Percentiles rank a stretch among this genome's conserved stretches.
phyloP scores from a whole-genome alignment of 1,140 invertebrate species.

The Mercenaria mercenaria region DNA sequence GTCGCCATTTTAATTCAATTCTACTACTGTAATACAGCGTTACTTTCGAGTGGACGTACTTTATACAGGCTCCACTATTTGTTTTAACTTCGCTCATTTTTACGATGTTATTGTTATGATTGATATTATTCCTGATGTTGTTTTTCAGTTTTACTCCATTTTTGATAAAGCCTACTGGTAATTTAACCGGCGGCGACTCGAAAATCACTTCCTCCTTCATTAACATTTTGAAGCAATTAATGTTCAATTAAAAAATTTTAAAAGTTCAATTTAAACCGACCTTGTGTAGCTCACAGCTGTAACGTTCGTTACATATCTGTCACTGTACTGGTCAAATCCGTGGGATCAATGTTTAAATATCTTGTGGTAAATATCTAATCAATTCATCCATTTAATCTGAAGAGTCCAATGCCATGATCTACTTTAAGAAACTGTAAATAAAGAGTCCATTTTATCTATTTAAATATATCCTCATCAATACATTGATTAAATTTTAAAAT shows the following conservation, averaged over 20 bases:
- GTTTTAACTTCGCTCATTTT: constrained; percentile 40
- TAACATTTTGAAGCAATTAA: constrained; percentile 24
- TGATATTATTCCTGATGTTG: constrained; percentile 18
- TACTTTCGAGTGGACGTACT: constrained; percentile 81
- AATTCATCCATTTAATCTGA: constrained; percentile 1
- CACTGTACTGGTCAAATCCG: constrained; percentile 2
- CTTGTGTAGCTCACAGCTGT: background rate
- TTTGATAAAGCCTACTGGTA: constrained; percentile 38
- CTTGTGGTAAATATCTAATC: background rate
- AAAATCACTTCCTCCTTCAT: constrained; percentile 59
- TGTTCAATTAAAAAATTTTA: background rate
- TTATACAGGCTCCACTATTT: constrained; percentile 17
- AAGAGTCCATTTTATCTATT: background rate
- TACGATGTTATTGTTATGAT: constrained; percentile 41
- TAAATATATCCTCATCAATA: background rate
- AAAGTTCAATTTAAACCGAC: background rate
- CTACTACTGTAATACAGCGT: constrained; percentile 84
- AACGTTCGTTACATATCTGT: background rate
- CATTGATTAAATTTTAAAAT: no score
- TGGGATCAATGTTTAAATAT: background rate
- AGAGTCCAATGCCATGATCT: background rate
- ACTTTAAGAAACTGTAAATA: background rate
- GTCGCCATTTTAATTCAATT: constrained; percentile 86
- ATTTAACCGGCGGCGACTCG: constrained; percentile 57
- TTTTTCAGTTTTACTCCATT: constrained; percentile 58